Percentiles rank a stretch among this genome's conserved stretches.
phyloP scores from a whole-genome alignment of 1,140 invertebrate species.

The Cotesia vestalis region DNA sequence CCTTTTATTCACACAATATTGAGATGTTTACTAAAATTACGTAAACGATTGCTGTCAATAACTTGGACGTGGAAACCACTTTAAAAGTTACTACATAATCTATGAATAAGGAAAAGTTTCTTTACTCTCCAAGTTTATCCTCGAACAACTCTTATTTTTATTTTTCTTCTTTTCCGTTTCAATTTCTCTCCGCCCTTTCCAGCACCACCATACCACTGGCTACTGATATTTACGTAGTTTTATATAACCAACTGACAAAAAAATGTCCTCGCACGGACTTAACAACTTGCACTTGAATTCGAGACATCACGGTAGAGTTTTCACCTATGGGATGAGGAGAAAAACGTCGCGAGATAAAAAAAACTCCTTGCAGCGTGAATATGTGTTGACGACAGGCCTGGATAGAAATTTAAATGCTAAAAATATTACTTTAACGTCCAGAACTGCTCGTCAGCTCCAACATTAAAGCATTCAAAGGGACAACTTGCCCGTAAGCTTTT shows the following conservation, averaged over 20 bases:
- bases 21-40: no score
- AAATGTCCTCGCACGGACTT: not conserved
- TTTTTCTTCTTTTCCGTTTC: not conserved
- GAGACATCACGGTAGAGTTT: constrained; percentile 14
- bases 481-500: constrained; percentile 34
- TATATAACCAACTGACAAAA: no score
- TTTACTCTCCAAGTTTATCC: constrained; percentile 7
- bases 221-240: no score
- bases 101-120: constrained; percentile 1
- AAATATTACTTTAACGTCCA: constrained; percentile 31
- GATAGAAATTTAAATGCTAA: not conserved
- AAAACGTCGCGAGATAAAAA: not conserved
- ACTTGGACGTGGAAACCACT: not conserved
- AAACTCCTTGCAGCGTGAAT: not conserved
- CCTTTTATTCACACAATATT: no score
- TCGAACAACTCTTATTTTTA: constrained; percentile 6
- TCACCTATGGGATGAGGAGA: constrained; percentile 8
- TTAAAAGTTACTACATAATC: constrained; percentile 7
- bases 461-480: constrained; percentile 36
- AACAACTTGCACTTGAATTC: not conserved
- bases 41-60: no score
- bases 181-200: not conserved
- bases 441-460: constrained; percentile 14
- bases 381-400: constrained; percentile 25
- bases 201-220: no score